These are phyloP conservation scores for Apis mellifera DNA, from an alignment of 1,140 invertebrate species.

Conservation along the genomic window DNA sequence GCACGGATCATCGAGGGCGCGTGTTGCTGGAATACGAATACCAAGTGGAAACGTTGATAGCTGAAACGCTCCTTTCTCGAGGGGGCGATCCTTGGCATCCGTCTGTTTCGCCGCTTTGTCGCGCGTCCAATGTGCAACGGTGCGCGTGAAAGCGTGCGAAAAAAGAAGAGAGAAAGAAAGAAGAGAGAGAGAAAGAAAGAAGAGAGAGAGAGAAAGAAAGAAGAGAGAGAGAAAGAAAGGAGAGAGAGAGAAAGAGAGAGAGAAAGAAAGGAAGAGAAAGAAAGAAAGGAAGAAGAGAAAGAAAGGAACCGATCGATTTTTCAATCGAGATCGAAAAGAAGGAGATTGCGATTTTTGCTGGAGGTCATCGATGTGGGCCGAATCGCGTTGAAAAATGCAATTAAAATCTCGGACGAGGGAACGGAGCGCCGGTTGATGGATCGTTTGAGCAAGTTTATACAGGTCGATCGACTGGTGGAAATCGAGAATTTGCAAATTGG, in stretches of 20 bases:
- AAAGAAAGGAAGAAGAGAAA: too few relatives aligned
- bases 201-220: too few relatives aligned
- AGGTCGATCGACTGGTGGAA: not conserved
- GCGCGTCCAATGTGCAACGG: not conserved
- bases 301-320: too few relatives aligned
- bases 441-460: not conserved
- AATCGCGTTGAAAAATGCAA: not conserved
- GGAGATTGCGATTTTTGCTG: too few relatives aligned
- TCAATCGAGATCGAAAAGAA: too few relatives aligned
- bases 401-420: not conserved
- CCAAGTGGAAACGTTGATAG: not conserved
- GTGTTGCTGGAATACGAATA: not conserved
- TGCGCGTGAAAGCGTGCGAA: not conserved
- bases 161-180: not conserved
- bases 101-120: slow-evolving; percentile 7
- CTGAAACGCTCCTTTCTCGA: not conserved
- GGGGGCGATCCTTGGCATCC: too few relatives aligned
- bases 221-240: too few relatives aligned
- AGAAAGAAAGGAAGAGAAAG: too few relatives aligned
- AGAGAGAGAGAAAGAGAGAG: not conserved
- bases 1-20: not conserved
- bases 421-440: not conserved
- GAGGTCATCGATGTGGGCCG: not conserved
- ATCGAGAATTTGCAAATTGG: not conserved
- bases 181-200: too few relatives aligned